Base-by-base conservation (phyloP, 2,888 invertebrate genomes). In the Xestia ashworthii region DNA sequence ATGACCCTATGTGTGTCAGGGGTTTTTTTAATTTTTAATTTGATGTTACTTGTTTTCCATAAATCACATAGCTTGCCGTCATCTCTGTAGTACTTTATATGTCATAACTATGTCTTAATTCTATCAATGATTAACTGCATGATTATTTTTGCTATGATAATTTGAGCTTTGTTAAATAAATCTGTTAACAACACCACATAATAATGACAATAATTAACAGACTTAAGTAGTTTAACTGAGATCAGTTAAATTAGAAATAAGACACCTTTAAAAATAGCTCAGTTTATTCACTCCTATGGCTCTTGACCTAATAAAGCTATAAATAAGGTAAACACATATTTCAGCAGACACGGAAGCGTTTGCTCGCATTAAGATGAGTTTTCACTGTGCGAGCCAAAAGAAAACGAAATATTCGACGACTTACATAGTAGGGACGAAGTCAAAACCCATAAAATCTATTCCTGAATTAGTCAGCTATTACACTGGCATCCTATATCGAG, bases 291-390 rank as follows among this genome's bases (percentile, higher is more conserved):
- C 71, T 77, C n/a, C 19, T 44, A 62, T 53, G 74, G 77, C 50
- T 78, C 81, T 88, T 83, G 83, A 81, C 78, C 83, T 72, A 87
- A 76, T 87, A 79, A 85, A 83, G 3, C 74, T 81, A 81, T 69
- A 79, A 74, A 81, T 86, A 87, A 74, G 75, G 53, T 46, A 70
- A 72, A 75, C 80, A 80, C 80, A 75, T 84, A 86, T 74, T 80
- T 74, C 62, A 74, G 25, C 67, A 67, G 65, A 72, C 74, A 73
- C 84, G 84, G 88, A 83, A 87, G 84, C 66, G 50, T 70, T 25
- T 68, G 76, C 62, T 70, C 25, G 65, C 41, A 62, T 77, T 76
- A 74, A 76, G 60, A 71, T 32, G 64, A 44, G 75, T 58, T 82
- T 82, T 65, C 60, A 75, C 69, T 72, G 53, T 41, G 62, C 66